phyloP scores from a whole-genome alignment of 2,113 vertebrate genomes.

The Oryzias curvinotus region DNA sequence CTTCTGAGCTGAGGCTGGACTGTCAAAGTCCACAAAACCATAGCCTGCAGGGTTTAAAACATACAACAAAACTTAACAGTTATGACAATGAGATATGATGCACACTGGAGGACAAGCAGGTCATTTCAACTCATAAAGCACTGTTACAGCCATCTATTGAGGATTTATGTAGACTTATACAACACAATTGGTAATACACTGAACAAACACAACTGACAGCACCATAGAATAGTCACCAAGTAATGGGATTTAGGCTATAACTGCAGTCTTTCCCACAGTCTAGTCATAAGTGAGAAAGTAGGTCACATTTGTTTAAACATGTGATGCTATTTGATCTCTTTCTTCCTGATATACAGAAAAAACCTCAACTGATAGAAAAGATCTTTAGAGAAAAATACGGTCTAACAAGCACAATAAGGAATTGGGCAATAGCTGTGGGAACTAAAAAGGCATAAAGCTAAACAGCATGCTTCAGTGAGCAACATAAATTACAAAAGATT shows the following conservation, averaged over 20 bases:
- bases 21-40: slow-evolving; percentile 94
- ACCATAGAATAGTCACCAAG: not conserved
- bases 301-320: no score
- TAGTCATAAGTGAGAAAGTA: not conserved
- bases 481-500: no score
- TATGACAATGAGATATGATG: slow-evolving; percentile 22
- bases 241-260: not conserved
- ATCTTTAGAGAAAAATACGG: no score
- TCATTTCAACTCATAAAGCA: slow-evolving; percentile 7
- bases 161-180: slow-evolving; percentile 33
- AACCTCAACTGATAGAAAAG: no score
- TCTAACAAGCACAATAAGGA: no score
- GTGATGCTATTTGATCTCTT: no score
- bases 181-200: slow-evolving; percentile 29
- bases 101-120: not conserved
- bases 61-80: slow-evolving; percentile 16
- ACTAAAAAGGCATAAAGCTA: no score
- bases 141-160: not conserved
- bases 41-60: slow-evolving; percentile 78
- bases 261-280: not conserved
- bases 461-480: no score
- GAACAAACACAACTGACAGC: not conserved
- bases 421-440: no score
- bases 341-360: no score
- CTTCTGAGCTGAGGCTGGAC: slow-evolving; percentile 87